Evolutionary conservation across 2,797 vertebrate species (phyloP).

Genomic region (Hippopotamyrus pictus): DNA sequence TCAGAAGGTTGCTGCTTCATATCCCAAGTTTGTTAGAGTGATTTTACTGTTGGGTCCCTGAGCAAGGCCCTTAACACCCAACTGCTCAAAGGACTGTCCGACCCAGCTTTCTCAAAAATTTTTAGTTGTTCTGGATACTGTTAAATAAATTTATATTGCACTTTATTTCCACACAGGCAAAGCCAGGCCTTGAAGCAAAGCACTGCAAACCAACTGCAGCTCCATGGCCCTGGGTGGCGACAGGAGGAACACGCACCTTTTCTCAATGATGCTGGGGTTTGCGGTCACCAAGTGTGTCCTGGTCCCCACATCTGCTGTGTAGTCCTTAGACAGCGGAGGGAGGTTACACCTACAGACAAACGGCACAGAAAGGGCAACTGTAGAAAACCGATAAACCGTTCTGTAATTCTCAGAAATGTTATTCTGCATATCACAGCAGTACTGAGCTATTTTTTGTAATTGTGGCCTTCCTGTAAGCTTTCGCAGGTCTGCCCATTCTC

Average conservation of each 20-base stretch:
- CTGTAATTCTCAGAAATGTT: background rate
- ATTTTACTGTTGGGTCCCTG: background rate
- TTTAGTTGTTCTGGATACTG: background rate
- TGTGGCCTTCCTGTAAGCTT: background rate
- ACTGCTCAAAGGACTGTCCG: background rate
- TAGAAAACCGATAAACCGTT: background rate
- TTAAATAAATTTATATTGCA: background rate
- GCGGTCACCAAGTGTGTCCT: slow-evolving; percentile 73
- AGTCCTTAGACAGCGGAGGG: slow-evolving; percentile 66
- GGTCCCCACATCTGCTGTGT: slow-evolving; percentile 63
- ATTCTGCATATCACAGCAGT: background rate
- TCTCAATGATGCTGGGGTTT: slow-evolving; percentile 74
- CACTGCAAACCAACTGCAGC: background rate
- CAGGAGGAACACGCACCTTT: slow-evolving; percentile 55
- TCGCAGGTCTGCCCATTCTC: background rate
- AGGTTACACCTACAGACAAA: slow-evolving; percentile 65
- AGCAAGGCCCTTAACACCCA: background rate
- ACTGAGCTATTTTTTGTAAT: background rate
- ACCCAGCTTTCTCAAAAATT: background rate
- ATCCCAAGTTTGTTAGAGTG: background rate
- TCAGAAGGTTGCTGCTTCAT: background rate
- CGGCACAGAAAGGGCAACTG: background rate
- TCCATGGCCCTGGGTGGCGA: background rate
- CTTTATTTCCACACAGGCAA: background rate
- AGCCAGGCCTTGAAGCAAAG: background rate